These are phyloP conservation scores for Drosophila mettleri DNA, from an alignment of 2,888 invertebrate genomes.

Conservation along the genomic window DNA sequence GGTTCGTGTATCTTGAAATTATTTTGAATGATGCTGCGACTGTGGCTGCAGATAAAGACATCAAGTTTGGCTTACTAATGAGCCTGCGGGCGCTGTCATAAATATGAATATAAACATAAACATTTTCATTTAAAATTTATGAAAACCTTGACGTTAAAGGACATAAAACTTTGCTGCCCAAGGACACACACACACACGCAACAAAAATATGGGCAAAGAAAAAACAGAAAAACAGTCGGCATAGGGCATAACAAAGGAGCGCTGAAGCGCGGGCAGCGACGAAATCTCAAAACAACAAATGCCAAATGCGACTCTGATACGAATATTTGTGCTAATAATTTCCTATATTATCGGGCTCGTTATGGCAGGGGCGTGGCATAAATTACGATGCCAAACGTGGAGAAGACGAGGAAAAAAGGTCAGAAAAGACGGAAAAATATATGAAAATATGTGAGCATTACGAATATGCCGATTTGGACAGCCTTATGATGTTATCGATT, in stretches of 20 bases:
- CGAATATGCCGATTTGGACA: slow-evolving; percentile 40
- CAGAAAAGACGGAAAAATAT: slow-evolving; percentile 9
- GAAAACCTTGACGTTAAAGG: slow-evolving; percentile 52
- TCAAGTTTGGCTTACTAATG: slow-evolving; percentile 59
- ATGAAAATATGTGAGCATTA: slow-evolving; percentile 50
- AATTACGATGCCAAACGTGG: slow-evolving; percentile 50
- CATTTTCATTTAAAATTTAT: slow-evolving; percentile 64
- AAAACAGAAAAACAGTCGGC: slow-evolving; percentile 51
- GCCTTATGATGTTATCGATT: slow-evolving; percentile 49
- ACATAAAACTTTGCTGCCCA: slow-evolving; percentile 40
- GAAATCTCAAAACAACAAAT: slow-evolving; percentile 61
- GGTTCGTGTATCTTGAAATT: background rate
- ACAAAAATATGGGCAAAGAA: slow-evolving; percentile 37
- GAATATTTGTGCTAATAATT: slow-evolving; percentile 76
- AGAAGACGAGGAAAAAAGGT: background rate
- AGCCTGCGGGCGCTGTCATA: slow-evolving; percentile 44
- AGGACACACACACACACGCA: slow-evolving; percentile 25
- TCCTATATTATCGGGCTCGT: slow-evolving; percentile 71
- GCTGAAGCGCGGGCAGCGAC: background rate
- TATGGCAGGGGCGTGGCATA: slow-evolving; percentile 76
- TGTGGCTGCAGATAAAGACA: slow-evolving; percentile 48
- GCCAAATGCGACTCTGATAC: slow-evolving; percentile 53
- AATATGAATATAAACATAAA: slow-evolving; percentile 63
- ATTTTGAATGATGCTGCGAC: slow-evolving; percentile 7
- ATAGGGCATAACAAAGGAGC: slow-evolving; percentile 26